Evolutionary conservation across 1,140 invertebrate species (phyloP), one percentile per base, ranked within the genome.

Genomic region (Adelges cooleyi): DNA sequence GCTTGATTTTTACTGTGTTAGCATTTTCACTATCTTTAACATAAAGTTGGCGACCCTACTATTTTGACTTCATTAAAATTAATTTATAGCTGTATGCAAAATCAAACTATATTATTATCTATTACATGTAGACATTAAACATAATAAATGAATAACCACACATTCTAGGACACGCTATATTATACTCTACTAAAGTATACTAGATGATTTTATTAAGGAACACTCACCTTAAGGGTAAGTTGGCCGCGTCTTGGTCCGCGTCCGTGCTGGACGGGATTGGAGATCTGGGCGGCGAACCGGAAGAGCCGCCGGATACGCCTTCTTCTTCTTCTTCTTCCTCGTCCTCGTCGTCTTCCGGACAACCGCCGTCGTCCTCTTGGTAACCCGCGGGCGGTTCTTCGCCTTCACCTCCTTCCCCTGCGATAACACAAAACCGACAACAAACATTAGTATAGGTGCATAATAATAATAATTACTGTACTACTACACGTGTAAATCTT

Each of bases 361-460:
- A 69, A 10, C 70, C 72, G 10, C 65, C 71, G 52, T 73, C 72
- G 44, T 71, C 71, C 49, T 72, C 72, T 59, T 68, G 67, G 20
- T 59, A 42, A 23, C 69, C 71, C 65, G 70, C 69, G 22, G 71
- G 71, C 17, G 71, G 71, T 49, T 69, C 70, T 69, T 72, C 71
- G 5, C 72, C 73, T 67, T 73, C 72, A 42, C 70, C 71, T 17
- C 73, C 71, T 71, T 74, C 72, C 73, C 73, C 72, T 73, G 22
- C 20, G 13, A 6, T 11, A 66, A 66, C 29, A 59, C 5, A 42
- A 44, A 33, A 33, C 29, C 29, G n/a, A 62, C 10, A 67, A 71
- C 49, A 67, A 25, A 68, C 10, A 49, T 40, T 2, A 36, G 20
- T 23, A 65, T 33, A 5, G 29, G 11, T 33, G n/a, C n/a, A n/a